Conservation (phyloP, 2,113 vertebrate species). For the Micromys minutus region DNA sequence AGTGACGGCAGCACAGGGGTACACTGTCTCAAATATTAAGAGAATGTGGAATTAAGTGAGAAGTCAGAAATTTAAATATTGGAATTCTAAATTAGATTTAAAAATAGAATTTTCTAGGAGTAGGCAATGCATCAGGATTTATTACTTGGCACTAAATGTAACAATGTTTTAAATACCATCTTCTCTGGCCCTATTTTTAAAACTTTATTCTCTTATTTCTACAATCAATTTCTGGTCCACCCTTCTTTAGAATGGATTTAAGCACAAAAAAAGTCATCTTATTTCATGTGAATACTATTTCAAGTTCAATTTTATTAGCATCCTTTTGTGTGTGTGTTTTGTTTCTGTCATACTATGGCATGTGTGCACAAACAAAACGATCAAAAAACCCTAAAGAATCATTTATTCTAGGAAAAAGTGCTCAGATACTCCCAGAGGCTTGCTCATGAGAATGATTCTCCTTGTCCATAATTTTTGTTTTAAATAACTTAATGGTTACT, state of each 20-base stretch:
- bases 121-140: background rate
- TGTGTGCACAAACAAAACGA: background rate
- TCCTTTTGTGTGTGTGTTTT: background rate
- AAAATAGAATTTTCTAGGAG: conserved; percentile 3
- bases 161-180: background rate
- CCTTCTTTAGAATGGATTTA: conserved; percentile 21
- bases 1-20: too few species aligned
- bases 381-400: background rate
- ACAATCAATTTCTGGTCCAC: background rate
- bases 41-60: conserved; percentile 38
- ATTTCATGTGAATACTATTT: conserved; percentile 18
- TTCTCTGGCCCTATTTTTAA: conserved; percentile 20
- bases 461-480: background rate
- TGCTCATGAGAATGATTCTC: background rate
- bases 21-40: background rate
- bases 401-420: background rate
- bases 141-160: background rate
- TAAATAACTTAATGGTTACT: background rate
- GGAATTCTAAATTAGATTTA: conserved; percentile 40
- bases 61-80: background rate
- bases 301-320: conserved; percentile 20
- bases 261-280: background rate
- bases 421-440: too few species aligned
- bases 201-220: background rate
- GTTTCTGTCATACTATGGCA: background rate